Percentiles rank a stretch among this genome's conserved stretches.
These are phyloP conservation scores for Leptopterna dolabrata DNA, from an alignment of 2,888 invertebrate genomes.

Conservation along the genomic window DNA sequence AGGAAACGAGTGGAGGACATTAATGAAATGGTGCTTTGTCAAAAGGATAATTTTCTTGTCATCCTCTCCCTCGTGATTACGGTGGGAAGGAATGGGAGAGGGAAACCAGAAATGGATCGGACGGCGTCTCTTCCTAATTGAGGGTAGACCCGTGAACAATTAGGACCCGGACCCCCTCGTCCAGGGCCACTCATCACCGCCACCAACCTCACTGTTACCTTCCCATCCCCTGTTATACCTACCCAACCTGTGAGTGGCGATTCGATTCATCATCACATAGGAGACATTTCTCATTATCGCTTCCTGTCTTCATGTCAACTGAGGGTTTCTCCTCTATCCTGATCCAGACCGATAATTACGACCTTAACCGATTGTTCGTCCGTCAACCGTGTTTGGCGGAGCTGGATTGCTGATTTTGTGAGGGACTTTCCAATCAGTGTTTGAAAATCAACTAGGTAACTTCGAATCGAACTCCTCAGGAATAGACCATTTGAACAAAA, in stretches of 20 bases:
- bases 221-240: neutral
- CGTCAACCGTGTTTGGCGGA: neutral
- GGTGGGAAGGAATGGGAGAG: neutral
- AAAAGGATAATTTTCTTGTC: constrained; percentile 41
- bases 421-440: neutral
- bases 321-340: neutral
- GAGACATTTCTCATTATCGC: constrained; percentile 45
- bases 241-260: neutral
- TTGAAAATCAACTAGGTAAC: neutral
- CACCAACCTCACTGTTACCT: neutral
- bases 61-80: constrained; percentile 12
- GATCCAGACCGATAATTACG: constrained; percentile 3
- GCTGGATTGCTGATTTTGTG: neutral
- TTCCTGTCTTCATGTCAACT: constrained; percentile 20
- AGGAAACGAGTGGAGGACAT: neutral
- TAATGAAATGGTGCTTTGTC: constrained; percentile 37
- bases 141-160: constrained; percentile 35
- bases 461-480: neutral
- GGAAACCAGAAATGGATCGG: constrained; percentile 41
- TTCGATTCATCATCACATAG: constrained; percentile 24
- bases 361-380: neutral
- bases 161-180: neutral
- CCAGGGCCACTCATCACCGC: neutral
- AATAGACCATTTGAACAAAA: neutral
- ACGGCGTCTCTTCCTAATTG: constrained; percentile 23